Base-by-base conservation (phyloP, 1,140 invertebrate genomes). In the Stenopsyche tienmushanensis region DNA sequence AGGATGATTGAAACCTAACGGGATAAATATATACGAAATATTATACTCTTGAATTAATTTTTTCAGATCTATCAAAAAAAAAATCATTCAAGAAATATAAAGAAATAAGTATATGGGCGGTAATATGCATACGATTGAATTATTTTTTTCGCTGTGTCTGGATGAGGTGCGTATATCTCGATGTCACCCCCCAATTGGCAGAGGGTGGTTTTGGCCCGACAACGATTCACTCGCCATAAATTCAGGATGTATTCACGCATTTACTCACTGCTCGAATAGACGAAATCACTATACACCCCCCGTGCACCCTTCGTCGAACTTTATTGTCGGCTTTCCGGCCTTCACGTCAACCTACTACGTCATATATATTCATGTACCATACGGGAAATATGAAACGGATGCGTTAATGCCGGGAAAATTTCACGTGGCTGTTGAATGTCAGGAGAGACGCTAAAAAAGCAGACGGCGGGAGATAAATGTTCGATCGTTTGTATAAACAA, bases 201-300 rank as follows among this genome's bases (percentile, higher is more conserved):
- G 29, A 13, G 5, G 29, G 29, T 34, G 29, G 5, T 7, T 34
- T 7, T 34, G 29, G 5, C 29, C 13, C 29, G 29, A n/a, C n/a
- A n/a, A n/a, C n/a, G n/a, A 18, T 54, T 41, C n/a, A 39, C 45
- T 65, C 18, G 58, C 58, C 49, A 67, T 67, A 67, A 67, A 67
- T 67, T 50, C 60, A 57, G 41, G 41, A 42, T 45, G 60, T 63
- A 67, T 67, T 67, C 65, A 58, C 65, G 65, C 65, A 52, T 66
- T 66, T 66, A 66, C 58, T 62, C 54, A 55, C 57, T 34, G 63
- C 45, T 23, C 41, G 50, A 52, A 34, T 62, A 50, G 59, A 62
- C 62, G 58, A n/a, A n/a, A n/a, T n/a, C n/a, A n/a, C n/a, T n/a
- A n/a, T n/a, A n/a, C n/a, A n/a, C n/a, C n/a, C n/a, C n/a, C n/a